phyloP scores from a whole-genome alignment of 2,888 invertebrate genomes.

The Dendrolimus houi region DNA sequence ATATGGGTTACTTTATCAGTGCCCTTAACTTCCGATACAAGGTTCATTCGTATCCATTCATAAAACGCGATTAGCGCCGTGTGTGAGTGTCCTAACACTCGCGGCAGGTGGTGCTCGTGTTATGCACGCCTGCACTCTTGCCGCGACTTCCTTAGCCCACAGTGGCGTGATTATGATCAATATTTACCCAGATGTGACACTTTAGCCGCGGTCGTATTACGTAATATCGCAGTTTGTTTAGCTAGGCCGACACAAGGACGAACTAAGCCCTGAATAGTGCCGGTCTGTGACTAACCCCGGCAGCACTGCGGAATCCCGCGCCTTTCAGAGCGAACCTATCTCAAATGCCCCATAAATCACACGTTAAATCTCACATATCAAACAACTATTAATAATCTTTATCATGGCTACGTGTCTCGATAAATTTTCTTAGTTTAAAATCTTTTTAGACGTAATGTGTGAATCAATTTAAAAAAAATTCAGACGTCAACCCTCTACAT shows the following conservation, averaged over 20 bases:
- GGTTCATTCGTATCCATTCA: background rate
- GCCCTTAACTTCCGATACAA: background rate
- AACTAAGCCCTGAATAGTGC: constrained; percentile 21
- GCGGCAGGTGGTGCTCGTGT: constrained; percentile 35
- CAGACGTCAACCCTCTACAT: constrained; percentile 32
- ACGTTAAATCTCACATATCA: too few relatives aligned
- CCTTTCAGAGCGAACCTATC: too few relatives aligned
- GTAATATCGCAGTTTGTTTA: constrained; percentile 49
- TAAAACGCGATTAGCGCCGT: background rate
- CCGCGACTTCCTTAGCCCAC: constrained; percentile 35
- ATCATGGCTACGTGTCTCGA: too few relatives aligned
- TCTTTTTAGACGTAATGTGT: too few relatives aligned
- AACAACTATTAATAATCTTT: too few relatives aligned
- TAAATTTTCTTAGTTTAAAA: too few relatives aligned
- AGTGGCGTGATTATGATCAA: constrained; percentile 62
- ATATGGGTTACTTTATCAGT: background rate
- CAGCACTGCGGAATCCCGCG: too few relatives aligned
- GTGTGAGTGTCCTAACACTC: background rate
- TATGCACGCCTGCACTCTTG: constrained; percentile 41
- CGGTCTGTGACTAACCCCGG: constrained; percentile 27
- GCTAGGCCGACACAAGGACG: constrained; percentile 40
- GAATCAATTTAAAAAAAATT: constrained; percentile 10
- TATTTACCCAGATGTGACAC: constrained; percentile 66
- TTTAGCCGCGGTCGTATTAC: constrained; percentile 42
- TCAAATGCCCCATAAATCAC: too few relatives aligned